These are phyloP conservation scores for Stegodyphus mimosarum DNA, from an alignment of 1,140 invertebrate genomes.

Conservation along the genomic window DNA sequence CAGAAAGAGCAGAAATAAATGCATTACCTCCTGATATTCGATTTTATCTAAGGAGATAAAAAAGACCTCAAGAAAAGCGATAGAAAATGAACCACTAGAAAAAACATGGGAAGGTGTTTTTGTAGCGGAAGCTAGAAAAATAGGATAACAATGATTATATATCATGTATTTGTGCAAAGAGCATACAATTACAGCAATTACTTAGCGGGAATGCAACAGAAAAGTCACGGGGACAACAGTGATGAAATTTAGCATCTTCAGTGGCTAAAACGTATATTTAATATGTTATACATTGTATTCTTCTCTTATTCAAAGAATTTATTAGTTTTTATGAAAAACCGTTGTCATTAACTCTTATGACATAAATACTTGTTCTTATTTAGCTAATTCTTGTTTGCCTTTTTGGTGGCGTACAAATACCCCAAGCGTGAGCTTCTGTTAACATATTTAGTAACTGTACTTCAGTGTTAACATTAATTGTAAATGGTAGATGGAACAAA, in stretches of 20 bases:
- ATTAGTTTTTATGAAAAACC: not conserved
- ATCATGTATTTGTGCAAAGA: not conserved
- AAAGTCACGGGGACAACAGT: not conserved
- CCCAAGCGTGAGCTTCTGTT: not conserved
- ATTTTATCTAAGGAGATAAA: not conserved
- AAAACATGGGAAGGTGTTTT: not conserved
- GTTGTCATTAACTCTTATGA: not conserved
- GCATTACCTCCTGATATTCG: not conserved
- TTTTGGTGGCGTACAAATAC: not conserved
- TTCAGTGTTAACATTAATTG: not conserved
- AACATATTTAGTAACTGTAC: not conserved
- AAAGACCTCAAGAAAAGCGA: not conserved
- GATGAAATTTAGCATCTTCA: not conserved
- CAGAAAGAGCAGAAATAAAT: not conserved
- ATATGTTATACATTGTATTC: not conserved
- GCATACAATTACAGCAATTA: not conserved
- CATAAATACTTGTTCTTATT: not conserved
- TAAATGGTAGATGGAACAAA: too few relatives aligned
- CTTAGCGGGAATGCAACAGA: not conserved
- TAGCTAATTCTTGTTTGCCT: not conserved
- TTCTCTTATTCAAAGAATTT: not conserved
- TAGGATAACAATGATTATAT: not conserved
- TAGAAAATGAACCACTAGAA: not conserved
- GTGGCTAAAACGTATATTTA: not conserved
- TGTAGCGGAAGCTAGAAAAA: not conserved